phyloP scores from a whole-genome alignment of 92 coral and sea anemone genomes.

The Zoanthus solanderi region DNA sequence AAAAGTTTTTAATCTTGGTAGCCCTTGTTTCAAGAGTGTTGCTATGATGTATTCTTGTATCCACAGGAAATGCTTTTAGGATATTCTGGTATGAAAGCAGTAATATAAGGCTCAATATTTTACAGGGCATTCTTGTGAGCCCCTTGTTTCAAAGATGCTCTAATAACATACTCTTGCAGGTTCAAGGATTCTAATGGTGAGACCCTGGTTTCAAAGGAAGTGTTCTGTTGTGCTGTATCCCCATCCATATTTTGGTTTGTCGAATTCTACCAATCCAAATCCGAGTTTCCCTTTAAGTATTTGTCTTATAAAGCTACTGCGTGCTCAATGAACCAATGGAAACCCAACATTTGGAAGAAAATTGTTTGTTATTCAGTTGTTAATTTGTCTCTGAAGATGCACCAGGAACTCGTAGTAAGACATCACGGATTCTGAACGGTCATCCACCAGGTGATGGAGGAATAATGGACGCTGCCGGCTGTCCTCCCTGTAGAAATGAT shows the following conservation, averaged over 20 bases:
- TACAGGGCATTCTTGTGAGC: no score
- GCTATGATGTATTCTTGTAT: no score
- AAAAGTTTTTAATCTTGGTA: not conserved
- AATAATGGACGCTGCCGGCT: slow-evolving; percentile 88
- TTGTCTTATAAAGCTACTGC: not conserved
- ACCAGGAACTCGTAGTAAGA: slow-evolving; percentile 95
- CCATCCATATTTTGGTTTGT: not conserved
- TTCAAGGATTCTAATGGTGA: no score
- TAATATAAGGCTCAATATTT: no score
- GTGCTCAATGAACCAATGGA: not conserved
- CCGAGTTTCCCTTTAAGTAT: no score
- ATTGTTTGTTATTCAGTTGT: slow-evolving; percentile 56
- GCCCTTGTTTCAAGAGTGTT: no score
- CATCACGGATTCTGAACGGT: slow-evolving; percentile 98
- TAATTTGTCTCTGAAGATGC: slow-evolving; percentile 93
- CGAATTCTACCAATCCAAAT: not conserved
- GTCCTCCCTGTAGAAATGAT: slow-evolving; percentile 82
- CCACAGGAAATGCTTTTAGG: no score
- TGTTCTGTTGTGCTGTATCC: not conserved
- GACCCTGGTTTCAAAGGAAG: no score
- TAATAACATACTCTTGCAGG: no score
- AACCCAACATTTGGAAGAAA: not conserved
- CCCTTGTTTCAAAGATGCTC: no score
- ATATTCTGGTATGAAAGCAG: no score
- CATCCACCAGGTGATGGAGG: slow-evolving; percentile 89